Base-by-base conservation (phyloP, 2,113 vertebrate species). In the Epinephelus fuscoguttatus region DNA sequence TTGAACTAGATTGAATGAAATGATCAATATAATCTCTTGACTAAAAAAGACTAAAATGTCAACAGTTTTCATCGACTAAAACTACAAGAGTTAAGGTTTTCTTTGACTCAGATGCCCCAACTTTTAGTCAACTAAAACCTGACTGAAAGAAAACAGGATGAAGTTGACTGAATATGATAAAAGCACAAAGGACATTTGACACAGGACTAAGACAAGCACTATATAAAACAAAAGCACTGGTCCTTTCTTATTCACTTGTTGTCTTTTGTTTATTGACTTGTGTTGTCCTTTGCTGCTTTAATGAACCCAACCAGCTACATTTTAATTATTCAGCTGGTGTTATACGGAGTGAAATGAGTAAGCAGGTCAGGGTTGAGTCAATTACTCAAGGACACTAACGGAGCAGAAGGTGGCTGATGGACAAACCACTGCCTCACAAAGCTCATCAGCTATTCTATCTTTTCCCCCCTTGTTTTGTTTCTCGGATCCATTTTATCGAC, bases 401-500 rank as follows among this genome's bases (percentile, higher is more conserved):
- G 17, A 77, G 67, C 25, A 14, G 23, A 50, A 23, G 25, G 33
- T 23, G 12, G 17, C 19, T 57, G 18, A 77, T 5, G 4, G 75
- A 78, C 76, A 69, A 76, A 74, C 56, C 12, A 3, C 56, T 0
- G 27, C 67, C 30, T 21, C 27, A n/a, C 37, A 61, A 59, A 75
- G 55, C 81, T 74, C 56, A 75, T 84, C 57, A 56, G 18, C 61
- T 8, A 60, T 61, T 78, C 55, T 45, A 0, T 40, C 17, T 52
- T 68, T 47, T 74, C 19, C 21, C 33, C 27, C 25, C 25, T 71
- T 17, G 40, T 72, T 73, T 70, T 68, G 75, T 76, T 68, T 60
- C 60, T 62, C 4, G 15, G 40, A 92, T 91, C 85, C 30, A 88
- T 91, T 84, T 85, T 82, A 84, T 92, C 3, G 83, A 86, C 84